Evolutionary conservation across 2,797 vertebrate species (phyloP).

Genomic region (Silurus lanzhouensis): DNA sequence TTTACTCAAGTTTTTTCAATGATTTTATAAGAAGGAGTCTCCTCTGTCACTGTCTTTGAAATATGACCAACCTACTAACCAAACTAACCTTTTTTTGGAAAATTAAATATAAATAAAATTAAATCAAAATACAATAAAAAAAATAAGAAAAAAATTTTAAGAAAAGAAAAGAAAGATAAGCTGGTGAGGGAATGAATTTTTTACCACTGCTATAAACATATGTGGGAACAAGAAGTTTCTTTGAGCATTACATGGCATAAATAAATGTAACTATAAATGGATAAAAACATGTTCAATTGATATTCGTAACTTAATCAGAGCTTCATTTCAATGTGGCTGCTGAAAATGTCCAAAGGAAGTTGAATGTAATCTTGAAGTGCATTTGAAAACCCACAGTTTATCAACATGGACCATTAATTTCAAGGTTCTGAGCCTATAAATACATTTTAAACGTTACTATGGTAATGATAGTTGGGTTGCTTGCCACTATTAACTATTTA

Average conservation of each 20-base stretch:
- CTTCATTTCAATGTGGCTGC: background rate
- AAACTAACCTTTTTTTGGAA: no score
- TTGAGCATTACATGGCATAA: background rate
- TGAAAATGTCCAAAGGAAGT: background rate
- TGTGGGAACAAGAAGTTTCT: background rate
- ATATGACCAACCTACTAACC: no score
- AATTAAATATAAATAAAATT: no score
- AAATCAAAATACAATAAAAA: no score
- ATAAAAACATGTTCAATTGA: background rate
- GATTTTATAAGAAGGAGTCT: no score
- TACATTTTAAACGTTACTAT: background rate
- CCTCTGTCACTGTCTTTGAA: no score
- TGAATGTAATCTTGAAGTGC: background rate
- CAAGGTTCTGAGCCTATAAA: background rate
- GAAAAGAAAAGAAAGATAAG: no score
- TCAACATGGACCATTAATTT: background rate
- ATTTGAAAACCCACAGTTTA: background rate
- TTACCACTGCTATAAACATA: background rate
- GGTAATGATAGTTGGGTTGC: background rate
- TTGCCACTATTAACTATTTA: background rate
- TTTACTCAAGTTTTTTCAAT: no score
- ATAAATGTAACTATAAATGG: background rate
- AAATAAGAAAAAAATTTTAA: no score
- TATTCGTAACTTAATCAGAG: no score
- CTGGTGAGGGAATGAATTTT: background rate